phyloP scores from a whole-genome alignment of 2,888 invertebrate species.

The Volucella zonaria region DNA sequence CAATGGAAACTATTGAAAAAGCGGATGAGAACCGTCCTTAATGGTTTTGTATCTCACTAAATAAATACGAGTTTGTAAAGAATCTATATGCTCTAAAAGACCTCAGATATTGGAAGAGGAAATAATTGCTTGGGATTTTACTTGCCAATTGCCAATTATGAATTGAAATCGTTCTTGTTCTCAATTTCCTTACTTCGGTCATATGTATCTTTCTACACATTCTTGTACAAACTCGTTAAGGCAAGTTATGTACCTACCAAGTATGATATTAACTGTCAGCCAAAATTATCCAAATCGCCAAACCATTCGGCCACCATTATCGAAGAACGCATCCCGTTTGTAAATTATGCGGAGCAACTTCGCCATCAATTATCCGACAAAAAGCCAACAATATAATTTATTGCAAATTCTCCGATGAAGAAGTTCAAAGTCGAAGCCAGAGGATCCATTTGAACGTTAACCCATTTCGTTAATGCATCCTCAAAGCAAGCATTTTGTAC shows the following conservation, averaged over 20 bases:
- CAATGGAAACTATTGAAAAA: neutral
- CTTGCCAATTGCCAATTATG: too few species aligned
- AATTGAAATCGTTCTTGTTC: too few species aligned
- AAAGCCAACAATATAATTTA: conserved; percentile 47
- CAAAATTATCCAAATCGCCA: conserved; percentile 37
- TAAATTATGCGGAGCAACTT: conserved; percentile 41
- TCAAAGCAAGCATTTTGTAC: neutral
- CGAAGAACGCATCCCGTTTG: conserved; percentile 27
- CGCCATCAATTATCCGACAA: conserved; percentile 46
- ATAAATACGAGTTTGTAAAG: too few species aligned
- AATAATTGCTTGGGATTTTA: neutral
- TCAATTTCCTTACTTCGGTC: neutral
- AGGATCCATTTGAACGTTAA: conserved; percentile 44
- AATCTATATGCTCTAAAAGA: too few species aligned
- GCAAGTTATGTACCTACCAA: conserved; percentile 25
- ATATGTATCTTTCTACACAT: neutral
- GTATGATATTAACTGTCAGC: conserved; percentile 39
- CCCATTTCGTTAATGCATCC: conserved; percentile 43
- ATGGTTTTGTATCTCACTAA: too few species aligned
- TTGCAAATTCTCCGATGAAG: conserved; percentile 12
- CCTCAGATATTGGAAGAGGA: neutral
- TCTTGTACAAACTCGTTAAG: conserved; percentile 9
- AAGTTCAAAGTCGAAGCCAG: conserved; percentile 25
- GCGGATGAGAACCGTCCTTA: too few species aligned
- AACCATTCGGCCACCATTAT: neutral